Evolutionary conservation across 2,113 vertebrate species (phyloP).

Genomic region (Oryzias celebensis): DNA sequence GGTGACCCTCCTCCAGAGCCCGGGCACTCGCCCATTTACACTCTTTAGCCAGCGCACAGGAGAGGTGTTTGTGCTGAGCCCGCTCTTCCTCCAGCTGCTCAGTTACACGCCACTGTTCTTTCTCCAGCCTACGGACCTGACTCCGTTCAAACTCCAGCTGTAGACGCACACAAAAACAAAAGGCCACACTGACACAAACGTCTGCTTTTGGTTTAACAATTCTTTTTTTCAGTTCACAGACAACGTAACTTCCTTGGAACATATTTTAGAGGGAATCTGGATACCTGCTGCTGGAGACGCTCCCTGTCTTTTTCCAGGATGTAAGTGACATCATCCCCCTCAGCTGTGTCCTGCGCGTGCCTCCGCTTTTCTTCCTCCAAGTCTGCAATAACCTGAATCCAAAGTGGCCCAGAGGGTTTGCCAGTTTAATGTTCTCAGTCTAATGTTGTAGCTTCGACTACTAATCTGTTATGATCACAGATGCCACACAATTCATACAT

Average conservation of each 20-base stretch:
- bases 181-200: not conserved
- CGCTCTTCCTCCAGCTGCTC: slow-evolving; percentile 91
- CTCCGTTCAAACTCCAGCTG: slow-evolving; percentile 95
- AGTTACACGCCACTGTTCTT: slow-evolving; percentile 86
- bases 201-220: not conserved
- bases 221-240: not conserved
- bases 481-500: too few relatives aligned
- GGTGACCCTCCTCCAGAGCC: slow-evolving; percentile 89
- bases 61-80: slow-evolving; percentile 90
- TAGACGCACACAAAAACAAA: not conserved
- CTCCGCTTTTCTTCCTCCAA: slow-evolving; percentile 92
- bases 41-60: slow-evolving; percentile 89
- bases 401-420: slow-evolving; percentile 39
- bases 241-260: not conserved
- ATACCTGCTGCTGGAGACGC: slow-evolving; percentile 92
- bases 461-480: not conserved
- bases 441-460: not conserved
- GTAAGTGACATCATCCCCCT: slow-evolving; percentile 97
- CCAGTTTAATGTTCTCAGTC: not conserved
- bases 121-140: slow-evolving; percentile 90
- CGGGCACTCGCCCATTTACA: slow-evolving; percentile 90
- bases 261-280: too few relatives aligned
- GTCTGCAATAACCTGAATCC: slow-evolving; percentile 90
- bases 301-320: slow-evolving; percentile 97
- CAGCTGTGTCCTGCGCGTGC: slow-evolving; percentile 94